These are phyloP conservation scores for Ferdinandea cuprea DNA, from an alignment of 2,888 invertebrate species.

Conservation along the genomic window DNA sequence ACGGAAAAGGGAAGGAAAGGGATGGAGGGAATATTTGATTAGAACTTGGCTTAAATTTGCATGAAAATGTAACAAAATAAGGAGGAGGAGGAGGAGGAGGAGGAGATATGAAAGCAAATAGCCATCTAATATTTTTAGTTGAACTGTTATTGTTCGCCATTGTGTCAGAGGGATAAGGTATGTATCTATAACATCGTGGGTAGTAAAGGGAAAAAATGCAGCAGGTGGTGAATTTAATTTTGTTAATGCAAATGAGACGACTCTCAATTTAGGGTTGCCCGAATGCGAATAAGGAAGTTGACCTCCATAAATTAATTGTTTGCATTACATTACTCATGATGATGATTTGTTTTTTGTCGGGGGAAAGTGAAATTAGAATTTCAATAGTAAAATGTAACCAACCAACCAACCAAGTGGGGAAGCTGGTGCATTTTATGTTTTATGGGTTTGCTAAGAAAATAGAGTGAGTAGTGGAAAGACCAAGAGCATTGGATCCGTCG, in stretches of 20 bases:
- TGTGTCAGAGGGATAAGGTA: slow-evolving; percentile 29
- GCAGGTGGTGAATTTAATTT: slow-evolving; percentile 63
- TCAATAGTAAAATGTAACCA: background rate
- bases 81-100: too few relatives aligned
- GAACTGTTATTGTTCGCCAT: slow-evolving; percentile 59
- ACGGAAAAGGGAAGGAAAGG: too few relatives aligned
- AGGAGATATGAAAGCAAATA: slow-evolving; percentile 23
- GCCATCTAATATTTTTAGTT: slow-evolving; percentile 65
- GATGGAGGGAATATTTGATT: slow-evolving; percentile 69
- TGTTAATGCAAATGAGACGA: slow-evolving; percentile 33
- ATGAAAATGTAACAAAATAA: slow-evolving; percentile 51
- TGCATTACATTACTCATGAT: background rate
- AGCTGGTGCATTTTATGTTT: too few relatives aligned
- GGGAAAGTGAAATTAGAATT: background rate
- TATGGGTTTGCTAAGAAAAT: too few relatives aligned
- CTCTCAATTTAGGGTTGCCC: background rate
- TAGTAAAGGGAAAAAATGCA: slow-evolving; percentile 39
- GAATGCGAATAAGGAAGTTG: slow-evolving; percentile 4
- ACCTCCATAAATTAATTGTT: background rate
- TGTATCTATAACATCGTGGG: background rate
- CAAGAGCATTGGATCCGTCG: too few relatives aligned
- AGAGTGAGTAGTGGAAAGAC: too few relatives aligned
- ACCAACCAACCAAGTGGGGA: too few relatives aligned
- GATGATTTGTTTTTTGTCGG: background rate
- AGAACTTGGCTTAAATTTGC: slow-evolving; percentile 46